Conservation (phyloP, 35 echinoderm and acorn worm genomes). For the Apostichopus parvimensis region DNA sequence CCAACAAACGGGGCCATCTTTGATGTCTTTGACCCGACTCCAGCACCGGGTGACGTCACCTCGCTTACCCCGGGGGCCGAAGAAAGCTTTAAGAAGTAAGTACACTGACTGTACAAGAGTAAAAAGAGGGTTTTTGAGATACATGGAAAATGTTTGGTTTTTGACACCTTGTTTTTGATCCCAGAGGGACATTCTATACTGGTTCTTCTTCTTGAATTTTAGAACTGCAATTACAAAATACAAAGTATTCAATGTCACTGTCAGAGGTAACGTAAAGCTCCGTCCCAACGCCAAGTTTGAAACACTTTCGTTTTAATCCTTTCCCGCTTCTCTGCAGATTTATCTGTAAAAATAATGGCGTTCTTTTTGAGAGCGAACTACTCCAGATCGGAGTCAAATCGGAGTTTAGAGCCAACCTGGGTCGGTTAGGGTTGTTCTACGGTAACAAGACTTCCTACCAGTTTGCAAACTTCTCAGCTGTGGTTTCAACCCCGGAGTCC, state of each 20-base stretch:
- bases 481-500: constrained; percentile 37
- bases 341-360: constrained; percentile 97
- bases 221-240: no score
- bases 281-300: no score
- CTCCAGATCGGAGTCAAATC: constrained; percentile 98
- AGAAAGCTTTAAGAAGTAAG: constrained; percentile 89
- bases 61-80: constrained; percentile 77
- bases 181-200: no score
- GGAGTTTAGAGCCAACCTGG: constrained; percentile 69
- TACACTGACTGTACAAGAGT: no score
- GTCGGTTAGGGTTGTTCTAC: constrained; percentile 86
- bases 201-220: no score
- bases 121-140: no score
- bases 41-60: not conserved
- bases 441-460: constrained; percentile 96
- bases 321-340: constrained; percentile 60
- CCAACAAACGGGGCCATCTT: constrained; percentile 58
- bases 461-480: constrained; percentile 69
- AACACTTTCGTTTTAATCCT: not conserved
- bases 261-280: no score
- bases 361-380: constrained; percentile 94
- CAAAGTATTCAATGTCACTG: no score
- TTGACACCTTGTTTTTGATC: no score
- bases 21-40: constrained; percentile 77
- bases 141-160: no score